A percentile compares a stretch with the other conserved stretches of the same genome.
Conservation (phyloP, 2,113 vertebrate species). For the Terrapene triunguis region DNA sequence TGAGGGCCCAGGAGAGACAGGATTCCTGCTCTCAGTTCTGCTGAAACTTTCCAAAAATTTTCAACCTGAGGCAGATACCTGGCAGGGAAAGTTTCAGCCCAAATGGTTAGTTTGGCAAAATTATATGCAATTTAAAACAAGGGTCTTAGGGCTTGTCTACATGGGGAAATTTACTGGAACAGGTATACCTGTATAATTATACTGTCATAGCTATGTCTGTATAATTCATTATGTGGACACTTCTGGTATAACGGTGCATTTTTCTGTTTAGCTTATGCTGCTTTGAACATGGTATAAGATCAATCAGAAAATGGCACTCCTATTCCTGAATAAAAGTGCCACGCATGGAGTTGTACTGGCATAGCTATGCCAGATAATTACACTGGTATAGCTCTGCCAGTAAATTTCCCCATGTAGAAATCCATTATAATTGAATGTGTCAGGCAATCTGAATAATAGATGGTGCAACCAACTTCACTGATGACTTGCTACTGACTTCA, state of each 20-base stretch:
- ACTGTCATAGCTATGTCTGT: not conserved
- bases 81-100: not conserved
- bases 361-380: not conserved
- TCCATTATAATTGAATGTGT: not conserved
- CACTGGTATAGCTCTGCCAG: not conserved
- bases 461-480: not conserved
- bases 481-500: not conserved
- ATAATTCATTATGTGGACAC: not conserved
- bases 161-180: not conserved
- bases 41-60: too few species aligned
- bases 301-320: not conserved
- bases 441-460: not conserved
- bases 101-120: conserved; percentile 26
- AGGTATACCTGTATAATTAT: conserved; percentile 22
- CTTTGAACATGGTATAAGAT: not conserved
- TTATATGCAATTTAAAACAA: conserved; percentile 1
- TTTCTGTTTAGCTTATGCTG: not conserved
- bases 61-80: conserved; percentile 40
- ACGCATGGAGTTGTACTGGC: not conserved
- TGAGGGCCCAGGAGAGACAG: not conserved
- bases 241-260: not conserved
- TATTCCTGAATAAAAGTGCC: not conserved
- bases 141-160: not conserved
- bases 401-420: not conserved
- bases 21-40: not conserved